phyloP scores from a whole-genome alignment of 2,113 vertebrate species.

The Formicarius rufipectus region DNA sequence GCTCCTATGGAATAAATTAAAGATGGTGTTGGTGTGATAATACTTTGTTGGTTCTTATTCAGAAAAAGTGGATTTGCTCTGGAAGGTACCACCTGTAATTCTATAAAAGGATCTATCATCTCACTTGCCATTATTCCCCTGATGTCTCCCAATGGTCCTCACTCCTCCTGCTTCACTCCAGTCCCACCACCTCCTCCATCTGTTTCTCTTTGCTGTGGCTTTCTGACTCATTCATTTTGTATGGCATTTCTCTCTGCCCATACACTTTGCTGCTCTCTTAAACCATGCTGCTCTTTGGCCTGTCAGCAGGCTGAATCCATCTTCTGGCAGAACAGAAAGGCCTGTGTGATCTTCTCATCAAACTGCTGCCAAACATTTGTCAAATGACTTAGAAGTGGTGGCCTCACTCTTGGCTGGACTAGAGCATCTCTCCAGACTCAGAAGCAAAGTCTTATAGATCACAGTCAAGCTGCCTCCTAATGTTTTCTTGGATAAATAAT shows the following conservation, averaged over 20 bases:
- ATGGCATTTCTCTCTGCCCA: accelerated
- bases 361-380: background rate
- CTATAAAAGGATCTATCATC: background rate
- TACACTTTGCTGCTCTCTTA: background rate
- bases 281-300: accelerated
- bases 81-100: background rate
- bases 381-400: background rate
- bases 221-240: background rate
- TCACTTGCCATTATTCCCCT: background rate
- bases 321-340: background rate
- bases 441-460: background rate
- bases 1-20: background rate
- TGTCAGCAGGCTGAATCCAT: background rate
- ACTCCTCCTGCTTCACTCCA: background rate
- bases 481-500: background rate
- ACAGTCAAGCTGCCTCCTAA: background rate
- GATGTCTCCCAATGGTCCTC: background rate
- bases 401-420: background rate
- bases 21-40: background rate
- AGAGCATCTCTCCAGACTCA: background rate
- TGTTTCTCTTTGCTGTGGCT: background rate
- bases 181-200: background rate
- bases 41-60: background rate
- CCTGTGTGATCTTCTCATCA: background rate
- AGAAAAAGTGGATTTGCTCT: background rate